A percentile compares a stretch with the other conserved stretches of the same genome.
Conservation (phyloP, 2,888 invertebrate species). For the Lithosia quadra region DNA sequence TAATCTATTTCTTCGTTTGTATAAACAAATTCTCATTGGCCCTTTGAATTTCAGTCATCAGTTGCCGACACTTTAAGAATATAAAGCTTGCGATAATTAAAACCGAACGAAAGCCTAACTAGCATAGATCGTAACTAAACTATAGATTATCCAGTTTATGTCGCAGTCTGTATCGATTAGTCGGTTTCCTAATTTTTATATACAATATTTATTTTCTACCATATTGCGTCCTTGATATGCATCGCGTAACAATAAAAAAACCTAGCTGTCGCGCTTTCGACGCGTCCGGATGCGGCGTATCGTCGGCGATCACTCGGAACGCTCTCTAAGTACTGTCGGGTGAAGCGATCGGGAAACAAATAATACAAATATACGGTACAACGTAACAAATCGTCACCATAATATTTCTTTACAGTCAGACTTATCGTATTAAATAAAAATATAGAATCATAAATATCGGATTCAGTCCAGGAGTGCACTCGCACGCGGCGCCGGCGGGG, state of each 20-base stretch:
- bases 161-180: constrained; percentile 84
- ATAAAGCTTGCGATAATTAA: constrained; percentile 83
- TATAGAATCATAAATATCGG: constrained; percentile 84
- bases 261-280: constrained; percentile 82
- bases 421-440: constrained; percentile 86
- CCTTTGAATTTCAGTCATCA: constrained; percentile 84
- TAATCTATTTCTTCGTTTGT: constrained; percentile 65
- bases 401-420: constrained; percentile 83
- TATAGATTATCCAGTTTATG: constrained; percentile 81
- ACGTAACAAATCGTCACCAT: constrained; percentile 79
- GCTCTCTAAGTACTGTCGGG: constrained; percentile 80
- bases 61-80: constrained; percentile 79
- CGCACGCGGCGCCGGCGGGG: constrained; percentile 5
- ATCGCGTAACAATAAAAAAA: constrained; percentile 87
- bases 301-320: constrained; percentile 44
- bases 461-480: constrained; percentile 66
- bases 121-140: constrained; percentile 84
- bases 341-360: constrained; percentile 81
- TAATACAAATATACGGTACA: constrained; percentile 79
- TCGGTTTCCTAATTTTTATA: constrained; percentile 81
- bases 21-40: constrained; percentile 79
- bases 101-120: constrained; percentile 83
- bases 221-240: constrained; percentile 87
- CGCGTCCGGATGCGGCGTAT: constrained; percentile 71
- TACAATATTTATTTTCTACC: constrained; percentile 87